A percentile compares a stretch with the other conserved stretches of the same genome.
Conservation (phyloP, 2,888 invertebrate genomes). For the Dryadula phaetusa region DNA sequence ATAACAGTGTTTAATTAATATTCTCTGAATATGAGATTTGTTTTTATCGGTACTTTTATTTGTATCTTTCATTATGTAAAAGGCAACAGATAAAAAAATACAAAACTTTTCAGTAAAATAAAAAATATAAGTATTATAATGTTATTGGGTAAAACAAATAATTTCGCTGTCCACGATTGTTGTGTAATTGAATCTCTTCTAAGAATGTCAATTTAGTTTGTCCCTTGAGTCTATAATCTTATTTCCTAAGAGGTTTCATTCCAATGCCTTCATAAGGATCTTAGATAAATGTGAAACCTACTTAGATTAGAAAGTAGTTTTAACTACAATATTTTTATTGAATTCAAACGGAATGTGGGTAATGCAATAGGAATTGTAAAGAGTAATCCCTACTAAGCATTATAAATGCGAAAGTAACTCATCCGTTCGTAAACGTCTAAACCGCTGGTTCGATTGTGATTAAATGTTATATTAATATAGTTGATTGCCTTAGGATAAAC, state of each 20-base stretch:
- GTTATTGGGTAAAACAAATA: conserved; percentile 3
- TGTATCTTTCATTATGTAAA: background rate
- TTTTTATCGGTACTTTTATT: no score
- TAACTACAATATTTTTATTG: background rate
- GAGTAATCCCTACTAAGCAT: no score
- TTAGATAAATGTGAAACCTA: conserved; percentile 3
- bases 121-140: background rate
- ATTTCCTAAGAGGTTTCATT: conserved; percentile 32
- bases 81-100: background rate
- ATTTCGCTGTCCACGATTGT: conserved; percentile 16
- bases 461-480: no score
- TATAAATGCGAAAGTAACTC: no score
- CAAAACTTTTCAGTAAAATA: background rate
- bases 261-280: conserved; percentile 19
- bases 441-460: no score
- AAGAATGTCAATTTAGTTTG: conserved; percentile 29
- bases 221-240: conserved; percentile 32
- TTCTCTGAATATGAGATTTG: no score
- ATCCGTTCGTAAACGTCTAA: no score
- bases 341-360: no score
- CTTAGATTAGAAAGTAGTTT: background rate
- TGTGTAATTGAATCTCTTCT: conserved; percentile 34
- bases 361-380: no score
- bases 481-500: no score
- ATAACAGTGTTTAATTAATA: no score